Evolutionary conservation across 2,113 vertebrate genomes (phyloP).

Genomic region (Salvelinus namaycush): DNA sequence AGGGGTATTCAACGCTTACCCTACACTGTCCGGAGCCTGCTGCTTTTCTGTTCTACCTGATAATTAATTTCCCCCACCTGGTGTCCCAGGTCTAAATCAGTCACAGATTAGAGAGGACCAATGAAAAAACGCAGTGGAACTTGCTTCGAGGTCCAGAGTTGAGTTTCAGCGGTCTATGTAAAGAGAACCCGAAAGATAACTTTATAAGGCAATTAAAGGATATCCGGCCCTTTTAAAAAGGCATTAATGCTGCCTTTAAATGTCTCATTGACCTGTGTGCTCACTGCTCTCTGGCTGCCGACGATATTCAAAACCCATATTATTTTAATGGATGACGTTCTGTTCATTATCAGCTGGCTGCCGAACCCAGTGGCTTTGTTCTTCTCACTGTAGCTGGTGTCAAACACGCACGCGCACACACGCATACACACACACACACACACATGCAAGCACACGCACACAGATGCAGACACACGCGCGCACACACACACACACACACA

Average conservation of each 20-base stretch:
- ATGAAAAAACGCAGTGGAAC: no score
- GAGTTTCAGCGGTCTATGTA: neutral
- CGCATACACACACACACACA: neutral
- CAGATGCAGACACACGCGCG: accelerated
- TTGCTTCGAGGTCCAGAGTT: no score
- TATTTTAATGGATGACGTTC: constrained; percentile 34
- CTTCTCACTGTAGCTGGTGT: constrained; percentile 1
- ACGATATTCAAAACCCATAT: constrained; percentile 13
- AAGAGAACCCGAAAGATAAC: constrained; percentile 33
- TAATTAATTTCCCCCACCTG: no score
- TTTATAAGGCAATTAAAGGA: constrained; percentile 60
- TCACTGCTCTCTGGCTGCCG: neutral
- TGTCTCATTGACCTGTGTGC: constrained; percentile 53
- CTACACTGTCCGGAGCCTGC: no score
- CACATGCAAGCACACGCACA: neutral
- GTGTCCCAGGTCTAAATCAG: no score
- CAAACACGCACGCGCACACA: neutral
- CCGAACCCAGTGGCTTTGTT: constrained; percentile 29
- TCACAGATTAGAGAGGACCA: no score
- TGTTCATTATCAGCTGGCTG: constrained; percentile 39
- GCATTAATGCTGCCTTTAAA: constrained; percentile 49
- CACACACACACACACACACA: no score
- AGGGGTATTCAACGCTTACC: constrained; percentile 25
- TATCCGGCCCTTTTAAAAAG: constrained; percentile 52
- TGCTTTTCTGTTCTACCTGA: no score